These are phyloP conservation scores for Bombyx mori DNA, from an alignment of 1,140 invertebrate species.

Conservation along the genomic window ASM3026992v2 NC_085132.1:4408501-4409000, in stretches of 20 bases:
- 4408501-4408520: slow-evolving; percentile 39
- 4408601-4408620: slow-evolving; percentile 43
- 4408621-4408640: slow-evolving; percentile 40
- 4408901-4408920: slow-evolving; percentile 35
- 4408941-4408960: slow-evolving; percentile 36
- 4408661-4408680: slow-evolving; percentile 20
- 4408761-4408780: slow-evolving; percentile 10
- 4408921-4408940: slow-evolving; percentile 45
- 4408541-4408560: slow-evolving; percentile 29
- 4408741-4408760: slow-evolving; percentile 7
- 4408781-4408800: slow-evolving; percentile 4
- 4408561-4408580: slow-evolving; percentile 36
- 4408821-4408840: slow-evolving; percentile 10
- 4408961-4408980: slow-evolving; percentile 32
- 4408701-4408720: slow-evolving; percentile 19
- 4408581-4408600: slow-evolving; percentile 32
- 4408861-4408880: slow-evolving; percentile 42
- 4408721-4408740: slow-evolving; percentile 8
- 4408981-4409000: slow-evolving; percentile 33
- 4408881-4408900: slow-evolving; percentile 46
- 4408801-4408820: slow-evolving; percentile 16
- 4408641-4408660: slow-evolving; percentile 46
- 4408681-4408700: slow-evolving; percentile 25
- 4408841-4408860: slow-evolving; percentile 45
- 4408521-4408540: slow-evolving; percentile 63